Evolutionary conservation across 2,797 vertebrate species (phyloP), one percentile per base, ranked within the genome.

Genomic region (Centropyge bicolor): DNA sequence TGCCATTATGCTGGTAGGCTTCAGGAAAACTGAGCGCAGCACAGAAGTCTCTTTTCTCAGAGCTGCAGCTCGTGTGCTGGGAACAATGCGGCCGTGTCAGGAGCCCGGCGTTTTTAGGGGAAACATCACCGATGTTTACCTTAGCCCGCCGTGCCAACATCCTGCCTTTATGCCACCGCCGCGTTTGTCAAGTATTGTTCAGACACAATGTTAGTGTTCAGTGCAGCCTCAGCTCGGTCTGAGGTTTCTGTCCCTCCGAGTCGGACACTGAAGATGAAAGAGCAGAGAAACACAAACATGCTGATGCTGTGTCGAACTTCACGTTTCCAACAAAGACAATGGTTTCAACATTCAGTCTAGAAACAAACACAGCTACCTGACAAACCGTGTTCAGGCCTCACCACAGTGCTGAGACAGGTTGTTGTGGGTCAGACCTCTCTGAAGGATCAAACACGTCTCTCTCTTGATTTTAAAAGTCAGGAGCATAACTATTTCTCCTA

Each of bases 171-270:
- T 94, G 81, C 85, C 85, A 76, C 46, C 3, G 78, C 74, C 70
- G 8, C 78, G 57, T 91, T 90, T 91, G 85, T 90, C 87, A 75
- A 72, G 81, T 61, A 94, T 95, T 95, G 95, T 95, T 93, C 83
- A 38, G 66, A 75, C 83, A 94, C 87, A 95, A 93, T 92, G 90
- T 77, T 70, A 16, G 80, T 36, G 59, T 89, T 83, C 70, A 81
- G 54, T 27, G 57, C 48, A 65, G 41, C 62, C 61, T 71, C 45
- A 59, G 16, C 3, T 1, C 71, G 1, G 5, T 36, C 45, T 12
- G 13, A 74, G 55, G 69, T 27, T 68, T 80, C 52, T 86, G 82
- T 77, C 67, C 31, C 59, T 52, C 38, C 3, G 24, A 48, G 64
- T 19, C 3, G 54, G 52, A 86, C 19, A 43, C 46, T 74, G 27